Evolutionary conservation across 2,797 vertebrate species (phyloP).

Genomic region (Emydoidea blandingii): DNA sequence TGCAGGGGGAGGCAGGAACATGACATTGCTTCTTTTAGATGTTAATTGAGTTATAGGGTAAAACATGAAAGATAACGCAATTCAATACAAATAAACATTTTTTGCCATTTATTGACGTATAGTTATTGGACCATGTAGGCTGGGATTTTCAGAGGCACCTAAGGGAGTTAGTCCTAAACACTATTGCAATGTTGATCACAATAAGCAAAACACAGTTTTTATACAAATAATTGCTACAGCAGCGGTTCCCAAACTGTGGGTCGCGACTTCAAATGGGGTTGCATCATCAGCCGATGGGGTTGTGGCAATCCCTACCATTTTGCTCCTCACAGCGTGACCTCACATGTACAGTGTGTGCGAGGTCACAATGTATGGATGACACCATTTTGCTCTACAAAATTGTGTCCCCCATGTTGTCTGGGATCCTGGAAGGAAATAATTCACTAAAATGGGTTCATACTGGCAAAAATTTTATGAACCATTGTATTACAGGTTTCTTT

Average conservation of each 20-base stretch:
- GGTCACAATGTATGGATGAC: not conserved
- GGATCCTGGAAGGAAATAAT: not conserved
- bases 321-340: not conserved
- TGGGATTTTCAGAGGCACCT: not conserved
- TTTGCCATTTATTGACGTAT: not conserved
- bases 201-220: not conserved
- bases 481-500: not conserved
- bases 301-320: not conserved
- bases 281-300: not conserved
- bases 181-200: too few species aligned
- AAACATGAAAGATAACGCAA: not conserved
- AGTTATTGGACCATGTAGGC: not conserved
- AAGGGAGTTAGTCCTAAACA: not conserved
- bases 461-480: not conserved
- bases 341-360: not conserved
- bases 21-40: not conserved
- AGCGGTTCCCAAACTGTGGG: not conserved
- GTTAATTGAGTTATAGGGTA: not conserved
- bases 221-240: not conserved
- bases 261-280: not conserved
- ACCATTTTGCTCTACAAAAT: not conserved
- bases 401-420: not conserved
- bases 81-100: not conserved
- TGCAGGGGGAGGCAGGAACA: constrained; percentile 65
- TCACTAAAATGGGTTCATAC: not conserved